Percentiles rank a stretch among this genome's conserved stretches.
Conservation (phyloP, 2,113 vertebrate species). For the Crotalus viridis region DNA sequence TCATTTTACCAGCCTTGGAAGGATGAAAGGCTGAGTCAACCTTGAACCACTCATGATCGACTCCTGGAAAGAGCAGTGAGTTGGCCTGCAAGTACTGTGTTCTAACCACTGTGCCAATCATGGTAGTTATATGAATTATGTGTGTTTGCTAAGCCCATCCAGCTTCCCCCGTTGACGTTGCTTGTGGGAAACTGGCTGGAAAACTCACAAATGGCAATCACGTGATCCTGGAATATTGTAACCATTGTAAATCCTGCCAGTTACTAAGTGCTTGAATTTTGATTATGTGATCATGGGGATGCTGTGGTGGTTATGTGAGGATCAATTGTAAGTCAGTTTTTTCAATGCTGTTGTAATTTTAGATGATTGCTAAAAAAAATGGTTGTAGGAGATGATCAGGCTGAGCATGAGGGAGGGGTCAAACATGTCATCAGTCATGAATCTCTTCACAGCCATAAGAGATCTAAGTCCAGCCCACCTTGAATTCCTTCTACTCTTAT, state of each 20-base stretch:
- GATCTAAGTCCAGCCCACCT: background rate
- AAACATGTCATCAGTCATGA: too few relatives aligned
- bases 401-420: background rate
- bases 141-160: background rate
- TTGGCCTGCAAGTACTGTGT: too few relatives aligned
- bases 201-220: background rate
- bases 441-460: background rate
- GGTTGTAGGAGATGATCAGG: background rate
- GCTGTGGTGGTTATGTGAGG: background rate
- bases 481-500: background rate
- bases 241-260: background rate
- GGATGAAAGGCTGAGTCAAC: too few relatives aligned
- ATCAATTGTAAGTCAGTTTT: background rate
- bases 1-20: too few relatives aligned
- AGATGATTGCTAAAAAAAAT: background rate
- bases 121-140: background rate
- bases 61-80: too few relatives aligned
- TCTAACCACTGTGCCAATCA: background rate
- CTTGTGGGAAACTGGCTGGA: background rate
- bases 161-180: background rate
- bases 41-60: too few relatives aligned
- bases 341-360: background rate
- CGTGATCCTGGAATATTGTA: background rate
- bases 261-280: background rate
- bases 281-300: background rate